These are phyloP conservation scores for Tanytarsus gracilentus DNA, from an alignment of 2,888 invertebrate species.

Conservation along the genomic window DNA sequence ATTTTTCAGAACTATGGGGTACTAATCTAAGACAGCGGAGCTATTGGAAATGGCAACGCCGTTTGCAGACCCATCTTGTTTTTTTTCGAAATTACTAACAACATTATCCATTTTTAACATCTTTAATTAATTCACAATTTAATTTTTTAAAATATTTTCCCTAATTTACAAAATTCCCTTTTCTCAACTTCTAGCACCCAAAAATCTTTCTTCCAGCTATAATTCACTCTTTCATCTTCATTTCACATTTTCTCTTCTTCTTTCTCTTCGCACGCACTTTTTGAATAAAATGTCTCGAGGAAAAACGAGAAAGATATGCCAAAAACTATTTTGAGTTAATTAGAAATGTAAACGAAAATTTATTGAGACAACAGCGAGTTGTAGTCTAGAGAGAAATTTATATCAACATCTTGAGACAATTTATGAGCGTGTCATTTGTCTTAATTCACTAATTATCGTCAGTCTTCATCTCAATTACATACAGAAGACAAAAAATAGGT, in stretches of 20 bases:
- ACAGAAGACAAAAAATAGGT: not conserved
- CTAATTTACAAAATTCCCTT: not conserved
- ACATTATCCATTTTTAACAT: too few species aligned
- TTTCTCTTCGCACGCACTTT: not conserved
- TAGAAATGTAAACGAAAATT: slow-evolving; percentile 24
- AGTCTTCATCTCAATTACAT: not conserved
- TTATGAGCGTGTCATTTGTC: slow-evolving; percentile 12
- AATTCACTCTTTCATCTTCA: not conserved
- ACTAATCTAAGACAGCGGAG: too few species aligned
- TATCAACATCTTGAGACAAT: not conserved
- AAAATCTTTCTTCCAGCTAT: not conserved
- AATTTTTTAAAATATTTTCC: too few species aligned
- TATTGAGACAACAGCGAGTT: slow-evolving; percentile 5
- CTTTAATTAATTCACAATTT: too few species aligned
- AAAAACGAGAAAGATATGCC: slow-evolving; percentile 1
- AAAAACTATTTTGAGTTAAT: slow-evolving; percentile 20
- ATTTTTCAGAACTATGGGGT: too few species aligned
- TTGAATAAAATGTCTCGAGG: not conserved
- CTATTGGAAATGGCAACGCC: too few species aligned
- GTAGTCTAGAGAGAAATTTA: not conserved
- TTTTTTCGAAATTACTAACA: too few species aligned
- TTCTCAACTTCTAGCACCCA: not conserved
- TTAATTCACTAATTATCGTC: slow-evolving; percentile 7
- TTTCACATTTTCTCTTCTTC: not conserved
- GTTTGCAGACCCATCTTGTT: too few species aligned